Evolutionary conservation across 2,888 invertebrate species (phyloP).

Genomic region (Callinectes sapidus): DNA sequence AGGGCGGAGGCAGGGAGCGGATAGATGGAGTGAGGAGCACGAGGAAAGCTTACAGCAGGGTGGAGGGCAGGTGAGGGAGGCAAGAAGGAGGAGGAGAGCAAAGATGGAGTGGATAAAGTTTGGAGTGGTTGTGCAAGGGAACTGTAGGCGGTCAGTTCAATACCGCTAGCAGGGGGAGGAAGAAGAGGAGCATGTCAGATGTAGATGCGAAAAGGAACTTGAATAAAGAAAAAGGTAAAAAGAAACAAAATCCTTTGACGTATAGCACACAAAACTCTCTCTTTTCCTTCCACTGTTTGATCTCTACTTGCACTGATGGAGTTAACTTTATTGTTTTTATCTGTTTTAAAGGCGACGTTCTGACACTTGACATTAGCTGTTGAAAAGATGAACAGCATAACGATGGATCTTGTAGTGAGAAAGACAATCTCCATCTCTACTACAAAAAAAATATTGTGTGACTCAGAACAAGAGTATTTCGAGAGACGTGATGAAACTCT

Average conservation of each 20-base stretch:
- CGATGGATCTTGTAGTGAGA: background rate
- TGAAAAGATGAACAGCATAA: background rate
- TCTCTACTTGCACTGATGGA: background rate
- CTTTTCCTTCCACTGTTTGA: background rate
- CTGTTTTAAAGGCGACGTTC: background rate
- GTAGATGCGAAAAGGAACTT: slow-evolving; percentile 4
- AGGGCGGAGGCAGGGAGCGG: background rate
- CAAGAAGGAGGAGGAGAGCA: background rate
- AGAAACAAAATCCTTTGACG: background rate
- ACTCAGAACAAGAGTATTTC: background rate
- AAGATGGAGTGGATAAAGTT: slow-evolving; percentile 19
- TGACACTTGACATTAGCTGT: background rate
- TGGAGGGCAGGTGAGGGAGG: background rate
- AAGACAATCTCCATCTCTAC: background rate
- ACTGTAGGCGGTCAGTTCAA: background rate
- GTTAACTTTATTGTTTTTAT: background rate
- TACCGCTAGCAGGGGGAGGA: background rate
- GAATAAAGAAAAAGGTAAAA: background rate
- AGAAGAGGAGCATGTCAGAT: background rate
- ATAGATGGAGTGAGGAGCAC: slow-evolving; percentile 4
- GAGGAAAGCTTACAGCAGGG: background rate
- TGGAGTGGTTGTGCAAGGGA: background rate
- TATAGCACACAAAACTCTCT: background rate
- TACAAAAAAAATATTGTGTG: background rate
- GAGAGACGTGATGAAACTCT: background rate